Conservation (phyloP, 2,797 vertebrate species). For the Acanthopagrus latus region DNA sequence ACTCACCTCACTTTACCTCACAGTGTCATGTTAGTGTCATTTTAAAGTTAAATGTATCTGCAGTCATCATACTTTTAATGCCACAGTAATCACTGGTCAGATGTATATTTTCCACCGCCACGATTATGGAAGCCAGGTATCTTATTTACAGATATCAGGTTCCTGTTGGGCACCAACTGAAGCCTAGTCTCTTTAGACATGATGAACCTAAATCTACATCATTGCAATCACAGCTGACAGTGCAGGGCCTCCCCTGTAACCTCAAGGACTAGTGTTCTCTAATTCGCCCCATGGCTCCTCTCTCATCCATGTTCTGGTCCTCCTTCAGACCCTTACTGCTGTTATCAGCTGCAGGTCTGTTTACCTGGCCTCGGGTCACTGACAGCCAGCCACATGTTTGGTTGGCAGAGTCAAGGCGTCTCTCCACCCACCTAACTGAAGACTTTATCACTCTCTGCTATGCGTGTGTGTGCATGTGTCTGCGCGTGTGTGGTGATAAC, state of each 20-base stretch:
- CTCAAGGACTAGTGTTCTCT: slow-evolving; percentile 51
- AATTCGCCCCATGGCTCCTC: slow-evolving; percentile 56
- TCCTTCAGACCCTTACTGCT: slow-evolving; percentile 61
- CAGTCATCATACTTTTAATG: no score
- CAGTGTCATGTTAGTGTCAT: no score
- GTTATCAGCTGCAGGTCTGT: slow-evolving; percentile 82
- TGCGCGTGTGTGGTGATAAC: slow-evolving; percentile 82
- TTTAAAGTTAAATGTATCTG: no score
- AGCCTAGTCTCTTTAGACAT: background rate
- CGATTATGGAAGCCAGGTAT: background rate
- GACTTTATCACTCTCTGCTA: slow-evolving; percentile 86
- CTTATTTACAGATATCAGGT: background rate
- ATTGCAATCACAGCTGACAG: slow-evolving; percentile 12
- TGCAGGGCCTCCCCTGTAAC: slow-evolving; percentile 43
- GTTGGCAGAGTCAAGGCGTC: slow-evolving; percentile 84
- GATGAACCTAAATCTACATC: background rate
- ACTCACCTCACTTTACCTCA: background rate
- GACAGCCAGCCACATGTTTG: slow-evolving; percentile 77
- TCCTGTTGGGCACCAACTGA: background rate
- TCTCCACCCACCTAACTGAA: slow-evolving; percentile 81
- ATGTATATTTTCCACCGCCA: background rate
- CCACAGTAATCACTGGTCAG: no score
- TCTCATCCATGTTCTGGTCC: slow-evolving; percentile 37
- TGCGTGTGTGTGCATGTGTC: slow-evolving; percentile 76
- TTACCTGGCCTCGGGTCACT: slow-evolving; percentile 85